A percentile compares a stretch with the other conserved stretches of the same genome.
Conservation (phyloP, 2,888 invertebrate species). For the Tachina grossa region DNA sequence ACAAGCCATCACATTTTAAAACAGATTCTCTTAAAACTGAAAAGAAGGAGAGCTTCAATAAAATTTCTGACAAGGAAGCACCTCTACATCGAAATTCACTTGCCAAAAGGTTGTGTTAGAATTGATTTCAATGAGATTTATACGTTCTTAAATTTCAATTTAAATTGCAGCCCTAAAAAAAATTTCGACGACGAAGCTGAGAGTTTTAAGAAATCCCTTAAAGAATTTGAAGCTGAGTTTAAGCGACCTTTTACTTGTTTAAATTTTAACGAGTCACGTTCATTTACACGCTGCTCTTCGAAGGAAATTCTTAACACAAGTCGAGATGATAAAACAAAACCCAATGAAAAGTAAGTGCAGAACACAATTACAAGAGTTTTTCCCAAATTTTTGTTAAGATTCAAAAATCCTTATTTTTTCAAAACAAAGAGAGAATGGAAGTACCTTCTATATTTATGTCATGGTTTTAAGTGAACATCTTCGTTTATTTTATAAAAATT, state of each 20-base stretch:
- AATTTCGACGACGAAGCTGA: conserved; percentile 76
- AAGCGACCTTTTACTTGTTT: conserved; percentile 30
- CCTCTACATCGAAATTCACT: not conserved
- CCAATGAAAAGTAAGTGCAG: conserved; percentile 52
- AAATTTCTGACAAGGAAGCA: not conserved
- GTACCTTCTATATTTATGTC: no score
- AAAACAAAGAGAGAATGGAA: no score
- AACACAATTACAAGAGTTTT: not conserved
- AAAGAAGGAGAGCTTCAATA: not conserved
- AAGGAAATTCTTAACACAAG: conserved; percentile 3
- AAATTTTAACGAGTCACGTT: conserved; percentile 19
- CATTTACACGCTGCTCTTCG: not conserved
- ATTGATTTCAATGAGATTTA: not conserved
- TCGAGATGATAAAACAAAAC: not conserved
- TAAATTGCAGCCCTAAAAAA: conserved; percentile 74
- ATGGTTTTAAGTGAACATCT: no score
- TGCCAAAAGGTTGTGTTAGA: conserved; percentile 14
- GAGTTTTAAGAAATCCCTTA: conserved; percentile 75
- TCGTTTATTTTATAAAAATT: no score
- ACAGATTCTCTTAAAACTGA: not conserved
- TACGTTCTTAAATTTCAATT: not conserved
- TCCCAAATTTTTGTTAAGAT: no score
- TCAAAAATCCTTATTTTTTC: no score
- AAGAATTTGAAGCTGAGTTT: conserved; percentile 75
- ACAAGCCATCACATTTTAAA: not conserved